Base-by-base conservation (phyloP, 2,888 invertebrate species). In the Drosophila differens region DNA sequence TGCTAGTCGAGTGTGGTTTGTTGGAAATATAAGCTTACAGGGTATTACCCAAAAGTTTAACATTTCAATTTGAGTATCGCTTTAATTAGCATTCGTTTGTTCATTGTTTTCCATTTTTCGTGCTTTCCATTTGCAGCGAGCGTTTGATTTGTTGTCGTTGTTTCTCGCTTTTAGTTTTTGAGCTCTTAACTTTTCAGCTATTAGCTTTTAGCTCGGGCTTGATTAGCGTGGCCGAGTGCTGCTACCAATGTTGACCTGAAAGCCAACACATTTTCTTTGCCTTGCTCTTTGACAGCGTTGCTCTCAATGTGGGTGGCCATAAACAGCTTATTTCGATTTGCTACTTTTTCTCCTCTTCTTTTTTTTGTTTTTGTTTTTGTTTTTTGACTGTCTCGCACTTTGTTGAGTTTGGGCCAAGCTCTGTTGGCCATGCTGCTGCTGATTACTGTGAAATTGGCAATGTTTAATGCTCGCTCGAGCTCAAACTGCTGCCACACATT, bases 361-460 rank as follows among this genome's bases (percentile, higher is more conserved):
- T 28, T 54, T n/a, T 22, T 54, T 33, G 4, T 25, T n/a, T 39
- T 19, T 22, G 4, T 59, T 25, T 47, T 25, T 47, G 16, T 25
- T 47, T 41, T 28, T 57, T 39, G 37, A 39, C 35, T 37, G 51
- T 73, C 35, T 25, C 55, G 37, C 53, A 39, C 54, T 69, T 65
- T 76, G 52, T 63, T 70, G 78, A 69, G 76, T 77, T 80, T 59
- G 71, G 69, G 30, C 62, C 57, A 62, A 55, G 81, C 71, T 81
- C 28, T 57, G 74, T 71, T 68, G 82, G 75, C 85, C 75, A 83
- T 51, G 72, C 62, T 63, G 72, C 62, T 63, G 68, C 77, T 85
- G 85, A 85, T 87, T 82, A 79, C 85, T 89, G 85, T 89, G 89
- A 86, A 86, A 86, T 86, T 86, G 85, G 85, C 85, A 86, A 89